A percentile compares a stretch with the other conserved stretches of the same genome.
Conservation (phyloP, 2,797 vertebrate species). For the Okamejei kenojei region DNA sequence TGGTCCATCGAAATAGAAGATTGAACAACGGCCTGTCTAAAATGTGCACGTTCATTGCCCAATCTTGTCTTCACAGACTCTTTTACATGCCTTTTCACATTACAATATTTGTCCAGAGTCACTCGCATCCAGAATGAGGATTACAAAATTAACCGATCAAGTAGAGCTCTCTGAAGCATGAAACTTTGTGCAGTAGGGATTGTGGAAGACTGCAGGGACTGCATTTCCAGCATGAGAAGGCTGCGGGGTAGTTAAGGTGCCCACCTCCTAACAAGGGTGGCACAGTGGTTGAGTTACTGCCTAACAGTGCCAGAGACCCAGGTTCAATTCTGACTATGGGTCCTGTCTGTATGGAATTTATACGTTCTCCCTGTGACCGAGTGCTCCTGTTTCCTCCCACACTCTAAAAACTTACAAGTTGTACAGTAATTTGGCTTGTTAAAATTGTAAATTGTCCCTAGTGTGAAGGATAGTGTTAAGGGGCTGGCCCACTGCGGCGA, state of each 20-base stretch:
- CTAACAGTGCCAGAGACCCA: too few species aligned
- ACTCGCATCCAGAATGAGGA: not conserved
- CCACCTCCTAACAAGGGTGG: too few species aligned
- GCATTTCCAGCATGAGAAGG: not conserved
- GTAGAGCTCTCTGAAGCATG: not conserved
- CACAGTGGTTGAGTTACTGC: too few species aligned
- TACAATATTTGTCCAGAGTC: not conserved
- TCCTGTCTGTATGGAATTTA: too few species aligned
- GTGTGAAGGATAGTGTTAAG: too few species aligned
- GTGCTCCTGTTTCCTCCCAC: too few species aligned
- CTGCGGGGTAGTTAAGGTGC: not conserved
- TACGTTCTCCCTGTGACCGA: too few species aligned
- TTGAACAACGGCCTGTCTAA: not conserved
- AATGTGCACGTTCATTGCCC: not conserved
- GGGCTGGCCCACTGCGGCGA: too few species aligned
- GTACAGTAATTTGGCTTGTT: too few species aligned
- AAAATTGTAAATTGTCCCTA: too few species aligned
- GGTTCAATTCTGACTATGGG: too few species aligned
- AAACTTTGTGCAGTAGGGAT: not conserved
- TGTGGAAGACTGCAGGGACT: not conserved
- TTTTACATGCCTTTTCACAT: not conserved
- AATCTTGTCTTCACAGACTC: not conserved
- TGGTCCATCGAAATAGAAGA: not conserved
- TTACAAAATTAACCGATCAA: not conserved
- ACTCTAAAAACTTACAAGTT: too few species aligned